Conservation (phyloP, 2,888 invertebrate genomes). For the Choreutis nemorana region DNA sequence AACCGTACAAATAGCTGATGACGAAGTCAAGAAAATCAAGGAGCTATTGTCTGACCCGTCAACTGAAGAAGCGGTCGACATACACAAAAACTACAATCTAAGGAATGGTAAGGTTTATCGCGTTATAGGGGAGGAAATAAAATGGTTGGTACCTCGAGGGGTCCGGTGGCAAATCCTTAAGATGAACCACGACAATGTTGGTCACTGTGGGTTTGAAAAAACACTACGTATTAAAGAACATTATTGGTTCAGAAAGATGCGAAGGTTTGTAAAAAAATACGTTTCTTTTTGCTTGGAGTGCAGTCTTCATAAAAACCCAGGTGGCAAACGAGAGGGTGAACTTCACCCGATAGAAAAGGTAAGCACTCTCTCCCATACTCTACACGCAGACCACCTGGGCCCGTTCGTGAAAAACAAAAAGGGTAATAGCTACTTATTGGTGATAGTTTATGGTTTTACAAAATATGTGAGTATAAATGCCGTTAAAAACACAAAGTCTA, state of each 20-base stretch:
- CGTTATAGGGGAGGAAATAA: slow-evolving; percentile 4
- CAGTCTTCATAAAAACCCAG: slow-evolving; percentile 5
- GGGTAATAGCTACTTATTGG: too few relatives aligned
- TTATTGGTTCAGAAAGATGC: slow-evolving; percentile 15
- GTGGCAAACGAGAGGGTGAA: slow-evolving; percentile 3
- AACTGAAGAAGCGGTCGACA: slow-evolving; percentile 3
- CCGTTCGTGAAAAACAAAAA: too few relatives aligned
- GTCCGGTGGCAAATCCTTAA: slow-evolving; percentile 14
- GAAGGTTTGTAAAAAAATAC: slow-evolving; percentile 11
- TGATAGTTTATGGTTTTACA: too few relatives aligned
- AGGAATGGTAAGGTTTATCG: slow-evolving; percentile 11
- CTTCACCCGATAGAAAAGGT: slow-evolving; percentile 4
- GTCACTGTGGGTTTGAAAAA: slow-evolving; percentile 16
- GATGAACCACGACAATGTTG: slow-evolving; percentile 15
- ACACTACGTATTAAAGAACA: slow-evolving; percentile 11
- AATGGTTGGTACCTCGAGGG: slow-evolving; percentile 16
- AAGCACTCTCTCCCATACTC: too few relatives aligned
- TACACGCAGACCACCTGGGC: too few relatives aligned
- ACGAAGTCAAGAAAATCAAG: slow-evolving; percentile 8
- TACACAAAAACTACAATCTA: slow-evolving; percentile 9
- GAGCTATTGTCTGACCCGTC: slow-evolving; percentile 8
- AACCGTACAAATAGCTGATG: slow-evolving; percentile 9
- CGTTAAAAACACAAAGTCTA: too few relatives aligned
- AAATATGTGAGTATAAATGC: too few relatives aligned
- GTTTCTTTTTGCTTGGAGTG: slow-evolving; percentile 6